Evolutionary conservation across 2,797 vertebrate species (phyloP).

Genomic region (Scomberomorus guttatus): DNA sequence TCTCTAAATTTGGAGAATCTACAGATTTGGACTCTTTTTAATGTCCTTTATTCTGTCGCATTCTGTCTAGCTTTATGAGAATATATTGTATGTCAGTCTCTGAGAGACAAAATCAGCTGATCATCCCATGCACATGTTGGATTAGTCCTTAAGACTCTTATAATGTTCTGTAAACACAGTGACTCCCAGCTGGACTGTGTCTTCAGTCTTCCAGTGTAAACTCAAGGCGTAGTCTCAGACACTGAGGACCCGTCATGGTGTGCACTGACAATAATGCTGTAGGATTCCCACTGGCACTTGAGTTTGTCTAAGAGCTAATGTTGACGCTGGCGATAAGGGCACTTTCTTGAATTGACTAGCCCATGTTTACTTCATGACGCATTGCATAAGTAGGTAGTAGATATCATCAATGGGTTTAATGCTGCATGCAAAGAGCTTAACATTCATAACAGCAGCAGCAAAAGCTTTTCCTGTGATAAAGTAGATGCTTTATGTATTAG

Average conservation of each 20-base stretch:
- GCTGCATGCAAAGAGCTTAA: conserved; percentile 7
- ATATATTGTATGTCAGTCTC: background rate
- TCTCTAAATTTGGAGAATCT: background rate
- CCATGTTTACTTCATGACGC: conserved; percentile 58
- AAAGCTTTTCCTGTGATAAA: conserved; percentile 41
- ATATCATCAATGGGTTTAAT: background rate
- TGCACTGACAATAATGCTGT: conserved; percentile 19
- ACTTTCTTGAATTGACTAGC: conserved; percentile 27
- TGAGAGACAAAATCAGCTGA: conserved; percentile 31
- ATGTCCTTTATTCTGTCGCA: background rate
- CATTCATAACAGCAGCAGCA: background rate
- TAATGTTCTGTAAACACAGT: conserved; percentile 73
- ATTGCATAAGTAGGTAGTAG: background rate
- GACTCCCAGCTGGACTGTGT: conserved; percentile 53
- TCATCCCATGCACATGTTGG: conserved; percentile 17
- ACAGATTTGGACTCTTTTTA: background rate
- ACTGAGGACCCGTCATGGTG: conserved; percentile 65
- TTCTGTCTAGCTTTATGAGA: background rate
- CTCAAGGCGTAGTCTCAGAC: conserved; percentile 75
- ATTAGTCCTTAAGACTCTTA: conserved; percentile 49
- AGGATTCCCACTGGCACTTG: conserved; percentile 12
- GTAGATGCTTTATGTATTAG: conserved; percentile 3
- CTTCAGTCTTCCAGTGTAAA: conserved; percentile 65
- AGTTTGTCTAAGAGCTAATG: conserved; percentile 62
- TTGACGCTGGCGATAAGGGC: conserved; percentile 61